These are phyloP conservation scores for Halcyon leucocephala DNA, from an alignment of 2,797 vertebrate species.

Conservation along the genomic window DNA sequence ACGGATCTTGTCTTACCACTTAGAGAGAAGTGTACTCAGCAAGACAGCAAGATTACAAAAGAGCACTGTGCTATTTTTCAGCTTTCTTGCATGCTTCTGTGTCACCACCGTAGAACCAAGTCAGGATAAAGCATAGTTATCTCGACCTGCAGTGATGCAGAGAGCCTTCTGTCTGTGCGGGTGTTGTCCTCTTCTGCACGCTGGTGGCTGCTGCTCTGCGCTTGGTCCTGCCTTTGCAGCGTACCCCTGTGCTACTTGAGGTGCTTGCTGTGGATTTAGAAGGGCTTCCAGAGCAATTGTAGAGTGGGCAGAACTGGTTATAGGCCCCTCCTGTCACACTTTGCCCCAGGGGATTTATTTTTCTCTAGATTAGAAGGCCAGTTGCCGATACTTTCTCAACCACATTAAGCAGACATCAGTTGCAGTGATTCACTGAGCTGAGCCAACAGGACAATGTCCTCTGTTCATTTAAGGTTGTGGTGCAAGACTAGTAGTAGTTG, in stretches of 20 bases:
- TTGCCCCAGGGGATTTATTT: background rate
- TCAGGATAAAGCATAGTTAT: background rate
- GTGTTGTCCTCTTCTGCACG: background rate
- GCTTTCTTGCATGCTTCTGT: background rate
- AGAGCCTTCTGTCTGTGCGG: background rate
- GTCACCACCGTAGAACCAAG: background rate
- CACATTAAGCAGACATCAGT: background rate
- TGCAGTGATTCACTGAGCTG: background rate
- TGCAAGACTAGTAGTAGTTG: background rate
- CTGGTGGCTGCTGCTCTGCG: background rate
- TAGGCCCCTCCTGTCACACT: accelerated
- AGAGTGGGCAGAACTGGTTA: background rate
- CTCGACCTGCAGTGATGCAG: accelerated
- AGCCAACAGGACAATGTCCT: background rate
- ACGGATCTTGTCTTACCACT: background rate
- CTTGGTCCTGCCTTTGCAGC: background rate
- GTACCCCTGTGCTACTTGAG: accelerated
- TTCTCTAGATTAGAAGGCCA: background rate
- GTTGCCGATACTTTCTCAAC: background rate
- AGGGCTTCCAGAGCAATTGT: background rate
- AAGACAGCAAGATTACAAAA: background rate
- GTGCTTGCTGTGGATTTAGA: background rate
- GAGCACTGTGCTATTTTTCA: background rate
- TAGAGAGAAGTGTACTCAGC: background rate
- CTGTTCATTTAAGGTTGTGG: background rate